phyloP scores from a whole-genome alignment of 2,113 vertebrate species.

The Sceloporus tristichus region DNA sequence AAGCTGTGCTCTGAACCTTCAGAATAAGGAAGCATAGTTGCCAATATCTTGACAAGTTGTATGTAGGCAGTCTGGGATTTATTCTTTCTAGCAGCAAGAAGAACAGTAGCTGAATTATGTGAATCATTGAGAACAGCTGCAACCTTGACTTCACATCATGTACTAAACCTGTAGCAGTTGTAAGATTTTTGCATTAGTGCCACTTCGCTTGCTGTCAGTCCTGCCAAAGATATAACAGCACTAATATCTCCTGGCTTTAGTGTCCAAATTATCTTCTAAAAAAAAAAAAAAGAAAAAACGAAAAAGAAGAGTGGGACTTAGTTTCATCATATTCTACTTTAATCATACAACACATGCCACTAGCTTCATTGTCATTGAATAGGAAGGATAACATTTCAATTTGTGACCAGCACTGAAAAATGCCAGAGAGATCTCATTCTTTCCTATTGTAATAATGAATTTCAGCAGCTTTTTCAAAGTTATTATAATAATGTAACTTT shows the following conservation, averaged over 20 bases:
- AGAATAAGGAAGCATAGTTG: background rate
- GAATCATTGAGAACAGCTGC: constrained; percentile 63
- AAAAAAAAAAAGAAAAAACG: background rate
- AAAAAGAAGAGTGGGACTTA: background rate
- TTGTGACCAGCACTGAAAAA: background rate
- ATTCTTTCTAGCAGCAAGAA: background rate
- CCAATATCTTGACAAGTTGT: constrained; percentile 24
- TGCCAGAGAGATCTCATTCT: background rate
- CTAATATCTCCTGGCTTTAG: constrained; percentile 18
- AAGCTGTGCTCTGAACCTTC: background rate
- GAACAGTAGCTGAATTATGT: constrained; percentile 29
- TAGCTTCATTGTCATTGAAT: background rate
- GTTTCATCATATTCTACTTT: constrained; percentile 18
- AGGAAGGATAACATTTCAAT: background rate
- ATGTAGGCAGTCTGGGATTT: constrained; percentile 29
- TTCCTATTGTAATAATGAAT: background rate
- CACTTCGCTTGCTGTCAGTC: constrained; percentile 50
- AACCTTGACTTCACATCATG: constrained; percentile 60
- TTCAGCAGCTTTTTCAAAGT: background rate
- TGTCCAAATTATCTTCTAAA: constrained; percentile 20
- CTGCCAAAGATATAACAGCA: constrained; percentile 43
- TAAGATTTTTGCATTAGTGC: constrained; percentile 55
- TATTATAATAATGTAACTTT: background rate
- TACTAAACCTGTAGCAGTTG: constrained; percentile 57
- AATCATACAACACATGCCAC: constrained; percentile 10